Percentiles rank a stretch among this genome's conserved stretches.
These are phyloP conservation scores for Eristalis arbustorum DNA, from an alignment of 2,888 invertebrate genomes.

Conservation along the genomic window DNA sequence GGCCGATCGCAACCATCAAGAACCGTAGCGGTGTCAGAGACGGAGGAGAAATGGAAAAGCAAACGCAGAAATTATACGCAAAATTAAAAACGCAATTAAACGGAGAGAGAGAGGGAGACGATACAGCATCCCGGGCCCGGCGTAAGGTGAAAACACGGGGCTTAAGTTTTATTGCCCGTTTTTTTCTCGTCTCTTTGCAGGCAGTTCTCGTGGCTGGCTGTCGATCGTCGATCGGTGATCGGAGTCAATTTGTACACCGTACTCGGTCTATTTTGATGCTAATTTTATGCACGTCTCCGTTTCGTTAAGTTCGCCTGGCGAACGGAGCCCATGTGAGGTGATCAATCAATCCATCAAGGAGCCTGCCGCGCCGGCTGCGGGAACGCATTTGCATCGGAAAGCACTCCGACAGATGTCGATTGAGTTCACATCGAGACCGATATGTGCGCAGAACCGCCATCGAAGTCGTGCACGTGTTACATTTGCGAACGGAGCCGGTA, in stretches of 20 bases:
- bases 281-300: not conserved
- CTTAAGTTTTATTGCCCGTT: not conserved
- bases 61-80: conserved; percentile 25
- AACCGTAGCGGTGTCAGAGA: no score
- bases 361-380: not conserved
- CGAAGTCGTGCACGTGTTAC: conserved; percentile 36
- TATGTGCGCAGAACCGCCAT: not conserved
- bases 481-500: not conserved
- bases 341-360: conserved; percentile 54
- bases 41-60: not conserved
- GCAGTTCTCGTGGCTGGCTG: not conserved
- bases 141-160: not conserved
- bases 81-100: conserved; percentile 48
- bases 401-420: not conserved
- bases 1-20: no score
- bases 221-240: not conserved
- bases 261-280: not conserved
- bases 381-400: not conserved
- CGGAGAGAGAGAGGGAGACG: not conserved
- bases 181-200: not conserved
- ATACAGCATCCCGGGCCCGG: not conserved
- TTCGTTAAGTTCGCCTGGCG: not conserved
- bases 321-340: conserved; percentile 3
- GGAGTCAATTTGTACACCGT: not conserved
- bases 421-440: not conserved